These are phyloP conservation scores for Cariama cristata DNA, from an alignment of 2,113 vertebrate genomes.

Conservation along the genomic window DNA sequence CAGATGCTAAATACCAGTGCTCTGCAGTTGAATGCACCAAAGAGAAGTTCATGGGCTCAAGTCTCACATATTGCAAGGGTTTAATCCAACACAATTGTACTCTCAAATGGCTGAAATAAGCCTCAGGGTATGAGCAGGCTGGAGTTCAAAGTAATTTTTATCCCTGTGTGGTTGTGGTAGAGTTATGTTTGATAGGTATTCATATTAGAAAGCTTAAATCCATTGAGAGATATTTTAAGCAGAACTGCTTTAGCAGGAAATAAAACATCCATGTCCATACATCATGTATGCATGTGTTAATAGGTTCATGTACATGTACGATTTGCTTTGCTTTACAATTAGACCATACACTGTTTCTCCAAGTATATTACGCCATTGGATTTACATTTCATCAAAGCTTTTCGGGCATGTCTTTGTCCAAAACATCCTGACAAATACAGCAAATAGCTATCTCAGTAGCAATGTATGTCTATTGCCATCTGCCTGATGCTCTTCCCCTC, in stretches of 20 bases:
- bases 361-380: background rate
- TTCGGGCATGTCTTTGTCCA: background rate
- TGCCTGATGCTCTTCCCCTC: constrained; percentile 16
- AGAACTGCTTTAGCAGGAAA: background rate
- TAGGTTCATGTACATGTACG: background rate
- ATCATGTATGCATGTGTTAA: background rate
- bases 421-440: background rate
- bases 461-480: background rate
- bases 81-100: background rate
- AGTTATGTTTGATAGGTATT: background rate
- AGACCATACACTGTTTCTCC: background rate
- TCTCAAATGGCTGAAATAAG: background rate
- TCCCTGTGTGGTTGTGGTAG: background rate
- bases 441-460: background rate
- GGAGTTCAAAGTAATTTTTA: background rate
- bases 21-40: background rate
- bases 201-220: background rate
- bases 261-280: background rate
- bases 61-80: background rate
- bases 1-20: constrained; percentile 9
- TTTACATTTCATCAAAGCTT: background rate
- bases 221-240: background rate
- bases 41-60: background rate
- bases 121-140: background rate
- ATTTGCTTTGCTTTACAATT: background rate